Evolutionary conservation across 2,797 vertebrate genomes (phyloP), one percentile per base, ranked within the genome.

Genomic region (Leptodactylus fallax): DNA sequence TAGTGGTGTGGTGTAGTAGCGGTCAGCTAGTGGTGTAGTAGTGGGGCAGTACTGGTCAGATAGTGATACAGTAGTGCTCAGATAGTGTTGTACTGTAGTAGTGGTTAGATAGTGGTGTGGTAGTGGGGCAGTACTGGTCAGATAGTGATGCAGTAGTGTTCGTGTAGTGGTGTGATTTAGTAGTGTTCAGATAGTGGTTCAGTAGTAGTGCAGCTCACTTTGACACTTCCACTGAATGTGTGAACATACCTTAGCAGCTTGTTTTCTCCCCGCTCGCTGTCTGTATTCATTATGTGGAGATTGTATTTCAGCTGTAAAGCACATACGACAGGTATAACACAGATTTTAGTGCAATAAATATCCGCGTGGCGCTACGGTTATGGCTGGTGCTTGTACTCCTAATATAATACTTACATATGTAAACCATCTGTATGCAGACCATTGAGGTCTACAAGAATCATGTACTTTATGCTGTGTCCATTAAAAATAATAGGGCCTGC

Each of bases 401-500:
- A 63, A n/a, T n/a, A 58, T 65, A 82, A 76, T n/a, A 55, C 36
- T 58, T 51, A 77, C 87, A 85, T 89, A 78, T 88, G 87, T 82
- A 77, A 89, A 25, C 69, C 87, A 89, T 85, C 81, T 86, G 87
- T 51, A 82, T 19, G 47, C 23, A 55, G 17, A 78, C 21, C 36
- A 27, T 10, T 27, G 25, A 21, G 79, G 80, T 61, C 72, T 71
- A 53, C 61, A 71, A 47, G 45, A 83, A 86, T 86, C 71, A 83
- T 89, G 88, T 58, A 83, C 85, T 86, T 89, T 86, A 89, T 89
- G 63, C 86, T 36, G 49, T 61, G 80, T 89, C 85, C 79, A 86
- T 89, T 86, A 89, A 89, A 89, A 89, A 89, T 89, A 89, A 89
- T 86, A 79, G 74, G 79, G 27, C 67, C 55, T 79, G 83, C 88